Base-by-base conservation (phyloP, 2,797 vertebrate species). In the Micromesistius poutassou region DNA sequence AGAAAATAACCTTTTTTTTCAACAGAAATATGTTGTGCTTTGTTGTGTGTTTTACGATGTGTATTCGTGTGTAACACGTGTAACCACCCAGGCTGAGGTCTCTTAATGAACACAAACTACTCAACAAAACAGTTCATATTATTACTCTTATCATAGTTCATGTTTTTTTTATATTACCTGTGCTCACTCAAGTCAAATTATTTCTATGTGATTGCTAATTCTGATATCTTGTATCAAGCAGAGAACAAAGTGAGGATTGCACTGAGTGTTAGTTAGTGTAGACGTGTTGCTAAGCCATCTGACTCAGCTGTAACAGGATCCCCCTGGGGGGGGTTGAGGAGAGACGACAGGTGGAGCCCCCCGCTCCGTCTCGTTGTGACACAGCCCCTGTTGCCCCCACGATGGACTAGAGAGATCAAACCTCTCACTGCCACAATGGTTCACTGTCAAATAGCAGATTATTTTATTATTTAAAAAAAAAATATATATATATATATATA, bases 231-330 rank as follows among this genome's bases (percentile, higher is more conserved):
- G 10, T 42, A 42, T 13, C 12, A 7, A 50, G 16, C 46, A 50
- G 4, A 55, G 14, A 62, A 62, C 4, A 19, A 62, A 62, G 55
- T n/a, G 55, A 62, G 55, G 55, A 25, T n/a, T 55, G 50, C 16
- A 16, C 4, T 46, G 42, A 38, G 19, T 50, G 46, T 28, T 10
- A 12, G 72, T 81, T 13, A 55, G 76, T 77, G 40, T 62, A 50
- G 35, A 46, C 14, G 76, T 16, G 46, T 22, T 73, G 77, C 74
- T 79, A 78, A 86, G 86, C 82, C 74, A 77, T 82, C 73, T 83
- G 85, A 88, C 83, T 89, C 89, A 89, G 89, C 88, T 88, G 88
- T 82, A 90, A 88, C 13, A 10, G 79, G 85, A 81, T 46, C 55
- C 30, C 22, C 22, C 36, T 31, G 80, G 82, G 73, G 25, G 55